Conservation (phyloP, 2,113 vertebrate species). For the Rhipidura dahli region DNA sequence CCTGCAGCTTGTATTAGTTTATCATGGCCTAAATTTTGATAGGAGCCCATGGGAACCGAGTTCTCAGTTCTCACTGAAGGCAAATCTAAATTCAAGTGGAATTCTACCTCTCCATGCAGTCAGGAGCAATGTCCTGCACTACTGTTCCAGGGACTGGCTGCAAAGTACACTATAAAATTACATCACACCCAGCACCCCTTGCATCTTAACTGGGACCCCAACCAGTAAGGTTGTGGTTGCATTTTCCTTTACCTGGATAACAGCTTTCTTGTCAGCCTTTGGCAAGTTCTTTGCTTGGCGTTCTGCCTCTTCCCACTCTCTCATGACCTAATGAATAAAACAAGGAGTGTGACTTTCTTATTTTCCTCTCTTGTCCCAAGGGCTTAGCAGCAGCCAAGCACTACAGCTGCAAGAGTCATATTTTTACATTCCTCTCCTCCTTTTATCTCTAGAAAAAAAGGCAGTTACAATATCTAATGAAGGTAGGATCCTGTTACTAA, state of each 20-base stretch:
- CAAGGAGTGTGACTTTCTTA: neutral
- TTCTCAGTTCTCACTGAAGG: neutral
- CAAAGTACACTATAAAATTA: neutral
- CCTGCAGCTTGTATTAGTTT: neutral
- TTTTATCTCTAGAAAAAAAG: neutral
- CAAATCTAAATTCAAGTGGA: neutral
- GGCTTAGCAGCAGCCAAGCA: neutral
- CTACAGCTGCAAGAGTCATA: neutral
- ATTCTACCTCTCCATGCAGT: neutral
- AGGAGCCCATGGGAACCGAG: accelerated
- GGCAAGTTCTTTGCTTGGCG: constrained; percentile 93
- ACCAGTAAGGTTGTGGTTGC: neutral
- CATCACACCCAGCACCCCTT: neutral
- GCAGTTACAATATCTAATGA: neutral
- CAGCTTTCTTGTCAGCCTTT: constrained; percentile 94
- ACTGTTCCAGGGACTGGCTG: neutral
- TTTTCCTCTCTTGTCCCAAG: neutral
- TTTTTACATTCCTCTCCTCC: neutral
- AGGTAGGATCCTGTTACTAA: neutral
- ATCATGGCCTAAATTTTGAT: neutral
- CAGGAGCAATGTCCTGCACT: neutral
- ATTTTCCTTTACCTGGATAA: constrained; percentile 87
- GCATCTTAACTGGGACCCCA: neutral
- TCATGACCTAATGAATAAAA: constrained; percentile 86
- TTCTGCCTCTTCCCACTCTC: constrained; percentile 98